These are phyloP conservation scores for Rhagophthalmus giganteus DNA, from an alignment of 2,888 invertebrate genomes.

Conservation along the genomic window DNA sequence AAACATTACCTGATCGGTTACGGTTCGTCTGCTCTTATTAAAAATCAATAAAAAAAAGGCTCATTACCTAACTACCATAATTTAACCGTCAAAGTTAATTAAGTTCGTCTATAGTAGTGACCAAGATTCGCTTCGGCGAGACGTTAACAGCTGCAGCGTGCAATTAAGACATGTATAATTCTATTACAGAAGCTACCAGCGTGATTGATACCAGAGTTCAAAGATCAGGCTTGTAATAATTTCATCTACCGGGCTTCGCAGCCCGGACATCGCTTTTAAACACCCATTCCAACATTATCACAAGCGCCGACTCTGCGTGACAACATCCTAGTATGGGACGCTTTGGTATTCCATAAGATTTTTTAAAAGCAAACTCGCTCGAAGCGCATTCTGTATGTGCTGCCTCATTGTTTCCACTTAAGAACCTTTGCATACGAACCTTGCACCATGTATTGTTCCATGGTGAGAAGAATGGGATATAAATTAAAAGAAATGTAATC, in stretches of 20 bases:
- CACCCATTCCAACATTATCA: slow-evolving; percentile 26
- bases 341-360: slow-evolving; percentile 32
- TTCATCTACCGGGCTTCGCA: slow-evolving; percentile 37
- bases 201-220: slow-evolving; percentile 45
- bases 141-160: slow-evolving; percentile 39
- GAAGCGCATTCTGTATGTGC: slow-evolving; percentile 29
- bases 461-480: slow-evolving; percentile 35
- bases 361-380: slow-evolving; percentile 26
- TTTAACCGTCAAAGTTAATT: slow-evolving; percentile 32
- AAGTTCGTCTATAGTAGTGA: slow-evolving; percentile 28
- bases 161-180: slow-evolving; percentile 45
- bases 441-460: slow-evolving; percentile 32
- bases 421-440: slow-evolving; percentile 29
- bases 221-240: slow-evolving; percentile 43
- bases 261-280: slow-evolving; percentile 27
- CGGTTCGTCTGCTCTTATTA: too few species aligned
- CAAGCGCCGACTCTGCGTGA: slow-evolving; percentile 35
- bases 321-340: slow-evolving; percentile 35
- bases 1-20: too few species aligned
- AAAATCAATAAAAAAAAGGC: too few species aligned
- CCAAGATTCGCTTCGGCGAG: slow-evolving; percentile 10
- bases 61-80: too few species aligned
- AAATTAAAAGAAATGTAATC: slow-evolving; percentile 35
- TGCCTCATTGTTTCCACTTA: slow-evolving; percentile 31
- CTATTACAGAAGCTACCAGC: slow-evolving; percentile 41